A percentile compares a stretch with the other conserved stretches of the same genome.
phyloP scores from a whole-genome alignment of 2,797 vertebrate genomes.

The Rhinichthys osculus region DNA sequence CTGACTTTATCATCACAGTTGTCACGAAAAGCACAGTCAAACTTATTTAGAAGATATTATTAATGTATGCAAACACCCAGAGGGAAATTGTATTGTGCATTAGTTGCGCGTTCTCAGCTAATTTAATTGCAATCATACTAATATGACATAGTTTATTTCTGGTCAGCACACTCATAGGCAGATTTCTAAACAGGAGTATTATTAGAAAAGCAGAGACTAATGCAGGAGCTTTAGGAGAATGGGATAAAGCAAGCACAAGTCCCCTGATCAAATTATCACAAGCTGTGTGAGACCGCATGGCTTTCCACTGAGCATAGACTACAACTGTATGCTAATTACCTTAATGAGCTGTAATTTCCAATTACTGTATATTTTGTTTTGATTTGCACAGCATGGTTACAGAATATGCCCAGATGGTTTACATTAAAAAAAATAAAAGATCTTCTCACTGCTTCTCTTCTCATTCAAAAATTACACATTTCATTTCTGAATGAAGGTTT shows the following conservation, averaged over 20 bases:
- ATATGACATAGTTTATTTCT: slow-evolving; percentile 13
- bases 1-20: slow-evolving; percentile 21
- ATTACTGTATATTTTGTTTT: slow-evolving; percentile 6
- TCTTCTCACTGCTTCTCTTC: background rate
- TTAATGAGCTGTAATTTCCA: slow-evolving; percentile 21
- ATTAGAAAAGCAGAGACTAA: background rate
- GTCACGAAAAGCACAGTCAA: background rate
- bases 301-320: slow-evolving; percentile 2
- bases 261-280: slow-evolving; percentile 20
- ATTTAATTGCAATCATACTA: background rate
- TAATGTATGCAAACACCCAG: background rate
- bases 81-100: background rate
- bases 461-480: background rate
- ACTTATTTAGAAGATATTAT: slow-evolving; percentile 11
- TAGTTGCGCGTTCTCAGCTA: background rate
- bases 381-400: background rate
- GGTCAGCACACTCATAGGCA: background rate
- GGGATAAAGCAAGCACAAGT: background rate
- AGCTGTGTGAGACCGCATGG: background rate
- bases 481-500: background rate
- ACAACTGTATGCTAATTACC: slow-evolving; percentile 12
- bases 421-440: background rate
- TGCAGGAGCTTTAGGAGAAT: background rate
- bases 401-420: background rate
- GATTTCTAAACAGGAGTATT: background rate